Percentiles rank a stretch among this genome's conserved stretches.
phyloP scores from a whole-genome alignment of 2,113 vertebrate genomes.

The Pongo abelii region DNA sequence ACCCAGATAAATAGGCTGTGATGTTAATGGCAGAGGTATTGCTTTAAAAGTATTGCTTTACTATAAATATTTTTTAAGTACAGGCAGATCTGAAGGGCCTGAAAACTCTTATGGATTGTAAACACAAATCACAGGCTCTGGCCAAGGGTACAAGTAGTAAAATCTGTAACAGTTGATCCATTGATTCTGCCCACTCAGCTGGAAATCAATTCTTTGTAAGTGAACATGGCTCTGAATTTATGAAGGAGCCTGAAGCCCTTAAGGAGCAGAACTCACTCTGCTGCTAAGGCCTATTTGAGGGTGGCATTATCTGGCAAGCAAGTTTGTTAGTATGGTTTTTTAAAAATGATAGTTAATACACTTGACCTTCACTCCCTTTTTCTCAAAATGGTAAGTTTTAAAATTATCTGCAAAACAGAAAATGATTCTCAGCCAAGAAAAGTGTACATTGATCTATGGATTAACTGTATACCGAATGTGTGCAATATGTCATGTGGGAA shows the following conservation, averaged over 20 bases:
- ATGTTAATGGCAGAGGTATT: background rate
- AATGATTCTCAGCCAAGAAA: background rate
- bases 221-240: background rate
- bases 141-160: background rate
- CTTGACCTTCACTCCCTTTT: background rate
- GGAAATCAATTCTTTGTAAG: conserved; percentile 52
- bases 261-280: background rate
- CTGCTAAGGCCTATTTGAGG: background rate
- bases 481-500: background rate
- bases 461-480: background rate
- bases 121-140: conserved; percentile 19
- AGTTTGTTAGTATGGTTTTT: background rate
- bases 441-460: background rate
- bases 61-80: background rate
- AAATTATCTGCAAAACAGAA: background rate
- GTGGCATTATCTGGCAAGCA: background rate
- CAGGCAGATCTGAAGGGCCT: background rate
- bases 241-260: background rate
- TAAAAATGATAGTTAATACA: background rate
- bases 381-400: background rate
- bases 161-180: conserved; percentile 37
- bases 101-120: background rate
- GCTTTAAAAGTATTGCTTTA: background rate
- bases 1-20: background rate
- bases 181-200: background rate